Evolutionary conservation across 2,113 vertebrate genomes (phyloP).

Genomic region (Callospermophilus lateralis): DNA sequence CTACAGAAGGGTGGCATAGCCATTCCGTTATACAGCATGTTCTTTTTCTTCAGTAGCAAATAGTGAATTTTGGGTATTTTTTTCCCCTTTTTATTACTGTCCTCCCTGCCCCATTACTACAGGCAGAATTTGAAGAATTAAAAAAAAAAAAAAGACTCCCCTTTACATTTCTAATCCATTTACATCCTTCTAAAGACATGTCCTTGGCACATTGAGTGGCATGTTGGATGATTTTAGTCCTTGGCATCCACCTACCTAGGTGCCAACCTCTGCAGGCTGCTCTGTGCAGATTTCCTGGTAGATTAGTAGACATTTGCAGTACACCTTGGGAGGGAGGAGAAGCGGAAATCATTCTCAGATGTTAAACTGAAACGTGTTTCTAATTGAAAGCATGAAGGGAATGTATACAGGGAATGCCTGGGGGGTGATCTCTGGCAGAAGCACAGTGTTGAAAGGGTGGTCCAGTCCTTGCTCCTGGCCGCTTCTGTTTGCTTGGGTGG

Average conservation of each 20-base stretch:
- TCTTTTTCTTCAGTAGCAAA: not conserved
- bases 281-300: not conserved
- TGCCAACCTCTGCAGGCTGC: not conserved
- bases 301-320: not conserved
- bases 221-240: not conserved
- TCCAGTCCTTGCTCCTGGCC: not conserved
- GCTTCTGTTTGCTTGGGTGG: not conserved
- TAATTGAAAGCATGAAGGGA: slow-evolving; percentile 72
- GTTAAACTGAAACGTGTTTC: slow-evolving; percentile 40
- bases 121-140: not conserved
- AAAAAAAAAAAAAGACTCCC: not conserved
- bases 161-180: not conserved
- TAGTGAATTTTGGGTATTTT: not conserved
- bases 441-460: not conserved
- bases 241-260: not conserved
- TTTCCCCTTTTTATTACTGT: not conserved
- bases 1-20: not conserved
- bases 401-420: slow-evolving; percentile 24
- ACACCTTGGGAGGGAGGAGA: slow-evolving; percentile 58
- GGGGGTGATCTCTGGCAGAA: not conserved
- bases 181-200: not conserved
- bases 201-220: not conserved
- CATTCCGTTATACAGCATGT: not conserved
- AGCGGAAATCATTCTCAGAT: slow-evolving; percentile 75
- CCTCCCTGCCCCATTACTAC: not conserved